Percentiles rank a stretch among this genome's conserved stretches.
Evolutionary conservation across 2,113 vertebrate species (phyloP).

Genomic region (Xerus inauris): DNA sequence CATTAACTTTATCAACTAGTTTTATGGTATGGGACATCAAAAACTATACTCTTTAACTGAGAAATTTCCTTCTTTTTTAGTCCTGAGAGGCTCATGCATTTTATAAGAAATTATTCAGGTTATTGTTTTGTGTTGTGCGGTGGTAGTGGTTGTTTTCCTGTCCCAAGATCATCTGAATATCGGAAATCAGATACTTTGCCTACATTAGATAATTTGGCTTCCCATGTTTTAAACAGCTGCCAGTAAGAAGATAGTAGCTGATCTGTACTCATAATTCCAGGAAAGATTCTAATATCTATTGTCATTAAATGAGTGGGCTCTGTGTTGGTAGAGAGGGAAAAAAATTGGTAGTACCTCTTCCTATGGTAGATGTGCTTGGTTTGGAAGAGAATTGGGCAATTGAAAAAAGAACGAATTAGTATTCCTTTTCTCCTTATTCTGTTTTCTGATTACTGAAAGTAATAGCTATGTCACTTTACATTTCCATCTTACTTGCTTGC

Average conservation of each 20-base stretch:
- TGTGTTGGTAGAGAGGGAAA: slow-evolving; percentile 49
- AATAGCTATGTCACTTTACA: not conserved
- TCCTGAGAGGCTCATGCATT: not conserved
- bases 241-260: not conserved
- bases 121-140: not conserved
- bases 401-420: not conserved
- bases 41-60: slow-evolving; percentile 12
- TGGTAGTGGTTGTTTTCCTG: not conserved
- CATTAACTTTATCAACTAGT: not conserved
- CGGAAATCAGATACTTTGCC: slow-evolving; percentile 15
- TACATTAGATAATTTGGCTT: not conserved
- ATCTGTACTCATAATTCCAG: slow-evolving; percentile 26
- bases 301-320: not conserved
- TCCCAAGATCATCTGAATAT: not conserved
- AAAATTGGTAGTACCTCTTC: not conserved
- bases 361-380: not conserved
- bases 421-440: not conserved
- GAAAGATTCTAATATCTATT: not conserved
- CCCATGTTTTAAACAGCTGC: slow-evolving; percentile 37
- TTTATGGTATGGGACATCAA: not conserved
- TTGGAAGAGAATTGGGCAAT: not conserved
- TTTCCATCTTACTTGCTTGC: slow-evolving; percentile 23
- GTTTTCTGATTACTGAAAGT: slow-evolving; percentile 23
- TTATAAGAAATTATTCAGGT: not conserved
- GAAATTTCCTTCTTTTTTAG: not conserved